Conservation (phyloP, 1,140 invertebrate species). For the Calosoma granatense region DNA sequence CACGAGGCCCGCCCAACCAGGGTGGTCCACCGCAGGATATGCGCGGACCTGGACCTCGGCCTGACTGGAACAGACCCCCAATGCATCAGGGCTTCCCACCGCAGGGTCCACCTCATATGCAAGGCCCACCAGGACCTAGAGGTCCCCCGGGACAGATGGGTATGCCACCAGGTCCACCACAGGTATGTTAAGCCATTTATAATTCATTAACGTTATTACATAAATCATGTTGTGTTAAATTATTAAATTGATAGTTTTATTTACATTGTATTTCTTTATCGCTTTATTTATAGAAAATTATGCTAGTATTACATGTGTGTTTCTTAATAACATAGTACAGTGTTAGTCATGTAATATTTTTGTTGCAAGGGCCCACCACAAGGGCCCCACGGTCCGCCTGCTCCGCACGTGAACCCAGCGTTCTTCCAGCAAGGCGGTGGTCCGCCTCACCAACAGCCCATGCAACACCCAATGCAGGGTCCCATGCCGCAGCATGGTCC, state of each 20-base stretch:
- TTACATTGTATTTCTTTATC: too few relatives aligned
- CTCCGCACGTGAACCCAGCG: slow-evolving; percentile 91
- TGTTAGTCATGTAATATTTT: too few relatives aligned
- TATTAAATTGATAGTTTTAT: too few relatives aligned
- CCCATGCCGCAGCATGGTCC: slow-evolving; percentile 43
- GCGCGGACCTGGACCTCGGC: slow-evolving; percentile 50
- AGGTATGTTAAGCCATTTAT: too few relatives aligned
- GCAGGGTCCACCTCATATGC: slow-evolving; percentile 50
- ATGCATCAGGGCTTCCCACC: slow-evolving; percentile 43
- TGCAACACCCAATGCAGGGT: slow-evolving; percentile 41
- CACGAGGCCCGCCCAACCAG: slow-evolving; percentile 45
- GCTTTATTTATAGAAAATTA: too few relatives aligned
- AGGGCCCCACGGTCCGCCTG: slow-evolving; percentile 57
- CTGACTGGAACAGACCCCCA: slow-evolving; percentile 69
- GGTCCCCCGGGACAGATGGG: slow-evolving; percentile 39
- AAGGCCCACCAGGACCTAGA: slow-evolving; percentile 51
- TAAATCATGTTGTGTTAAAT: too few relatives aligned
- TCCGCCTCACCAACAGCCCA: slow-evolving; percentile 47
- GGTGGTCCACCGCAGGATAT: slow-evolving; percentile 42
- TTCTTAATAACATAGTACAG: too few relatives aligned
- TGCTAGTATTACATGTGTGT: too few relatives aligned
- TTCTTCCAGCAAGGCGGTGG: slow-evolving; percentile 73
- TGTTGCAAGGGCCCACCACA: slow-evolving; percentile 39
- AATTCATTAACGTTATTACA: too few relatives aligned
- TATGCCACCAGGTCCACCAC: slow-evolving; percentile 48